Base-by-base conservation (phyloP, 2,888 invertebrate species). In the Drosophila suboccidentalis region DNA sequence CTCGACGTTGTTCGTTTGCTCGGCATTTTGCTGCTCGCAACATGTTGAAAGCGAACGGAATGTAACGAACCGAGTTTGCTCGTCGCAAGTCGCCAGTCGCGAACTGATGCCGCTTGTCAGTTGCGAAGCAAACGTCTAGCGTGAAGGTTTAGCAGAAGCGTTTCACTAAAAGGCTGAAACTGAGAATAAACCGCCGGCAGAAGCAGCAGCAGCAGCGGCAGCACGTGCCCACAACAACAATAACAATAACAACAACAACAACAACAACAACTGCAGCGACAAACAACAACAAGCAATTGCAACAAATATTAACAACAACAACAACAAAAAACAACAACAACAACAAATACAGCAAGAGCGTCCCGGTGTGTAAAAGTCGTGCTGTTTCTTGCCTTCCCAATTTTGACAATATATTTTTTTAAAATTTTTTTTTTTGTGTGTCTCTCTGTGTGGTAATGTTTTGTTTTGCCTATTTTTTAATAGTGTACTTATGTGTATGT, bases 91-190 rank as follows among this genome's bases (percentile, higher is more conserved):
- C 66, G 57, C 53, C 15, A 22, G 39, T 43, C 51, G 41, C 81
- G 78, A 69, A 65, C 71, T 55, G 43, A 17, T 47, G 68, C 68
- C 76, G 74, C 71, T 54, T 77, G 74, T 74, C 89, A 86, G 89
- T 86, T 87, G 82, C 87, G 75, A 75, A 89, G 80, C 80, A 87
- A 89, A 73, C 89, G 85, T 89, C 82, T 83, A 82, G 74, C 79
- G 85, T 81, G 76, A 74, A 83, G 80, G 89, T 87, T 80, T 69
- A 73, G 67, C 82, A 75, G 63, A 70, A 71, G 75, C 70, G 71
- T 51, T 62, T 62, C 8, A 43, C 9, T 17, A 29, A 26, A 0
- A 61, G 4, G 19, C 19, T 26, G 26, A 15, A 39, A 6, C 34
- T 19, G 8, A 38, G 22, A 22, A 53, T 9, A 51, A 50, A 55